Evolutionary conservation across 2,113 vertebrate species (phyloP).

Genomic region (Uria aalge): DNA sequence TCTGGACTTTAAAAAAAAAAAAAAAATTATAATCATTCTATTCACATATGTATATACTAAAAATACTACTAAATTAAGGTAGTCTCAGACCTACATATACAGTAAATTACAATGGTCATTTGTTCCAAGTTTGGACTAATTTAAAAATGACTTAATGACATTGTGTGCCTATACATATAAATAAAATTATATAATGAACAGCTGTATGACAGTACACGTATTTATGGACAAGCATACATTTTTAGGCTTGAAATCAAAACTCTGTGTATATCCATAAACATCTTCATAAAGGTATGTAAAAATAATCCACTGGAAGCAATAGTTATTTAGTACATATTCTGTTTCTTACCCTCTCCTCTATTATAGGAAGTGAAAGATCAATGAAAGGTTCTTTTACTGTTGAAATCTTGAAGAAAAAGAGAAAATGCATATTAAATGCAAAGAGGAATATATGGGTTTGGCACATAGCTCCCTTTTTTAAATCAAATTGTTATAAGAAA

Average conservation of each 20-base stretch:
- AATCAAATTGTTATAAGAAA: neutral
- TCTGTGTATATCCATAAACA: neutral
- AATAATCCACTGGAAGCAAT: neutral
- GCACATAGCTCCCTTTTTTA: neutral
- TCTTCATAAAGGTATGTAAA: neutral
- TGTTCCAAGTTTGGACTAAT: neutral
- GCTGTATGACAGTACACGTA: neutral
- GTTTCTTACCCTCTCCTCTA: constrained; percentile 94
- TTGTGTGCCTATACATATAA: neutral
- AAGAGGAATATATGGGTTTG: neutral
- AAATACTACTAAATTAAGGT: neutral
- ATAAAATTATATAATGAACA: neutral
- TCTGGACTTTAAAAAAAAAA: neutral
- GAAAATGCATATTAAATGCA: constrained; percentile 19
- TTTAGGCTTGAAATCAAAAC: neutral
- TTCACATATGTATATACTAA: neutral
- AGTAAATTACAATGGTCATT: neutral
- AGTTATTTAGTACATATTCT: constrained; percentile 3
- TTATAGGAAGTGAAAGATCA: constrained; percentile 97
- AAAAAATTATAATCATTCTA: neutral
- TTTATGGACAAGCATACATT: neutral
- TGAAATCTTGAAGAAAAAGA: constrained; percentile 85
- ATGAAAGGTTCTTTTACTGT: constrained; percentile 96
- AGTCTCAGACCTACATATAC: neutral
- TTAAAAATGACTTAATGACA: neutral